Evolutionary conservation across 2,113 vertebrate species (phyloP).

Genomic region (Capra hircus): DNA sequence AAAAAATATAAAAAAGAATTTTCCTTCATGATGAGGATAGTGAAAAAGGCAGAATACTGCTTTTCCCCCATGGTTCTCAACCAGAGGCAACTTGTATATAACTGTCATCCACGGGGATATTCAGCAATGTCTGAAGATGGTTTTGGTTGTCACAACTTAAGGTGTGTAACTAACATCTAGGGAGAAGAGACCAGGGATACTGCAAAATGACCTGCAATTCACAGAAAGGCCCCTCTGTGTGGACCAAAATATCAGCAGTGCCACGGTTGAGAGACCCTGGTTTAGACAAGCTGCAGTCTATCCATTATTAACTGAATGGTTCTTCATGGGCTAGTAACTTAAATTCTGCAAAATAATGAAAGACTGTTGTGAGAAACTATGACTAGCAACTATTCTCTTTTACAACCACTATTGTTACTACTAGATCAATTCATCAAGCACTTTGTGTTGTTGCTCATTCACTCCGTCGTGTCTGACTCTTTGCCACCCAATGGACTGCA

Average conservation of each 20-base stretch:
- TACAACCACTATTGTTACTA: too few relatives aligned
- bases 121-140: not conserved
- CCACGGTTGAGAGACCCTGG: not conserved
- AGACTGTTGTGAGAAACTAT: not conserved
- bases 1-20: not conserved
- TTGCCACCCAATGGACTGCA: not conserved
- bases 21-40: not conserved
- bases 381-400: not conserved
- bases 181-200: not conserved
- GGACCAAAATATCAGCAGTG: not conserved
- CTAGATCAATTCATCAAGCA: not conserved
- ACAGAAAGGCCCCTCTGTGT: not conserved
- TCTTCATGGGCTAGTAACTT: not conserved
- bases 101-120: accelerated
- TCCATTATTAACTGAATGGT: not conserved
- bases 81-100: not conserved
- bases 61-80: not conserved
- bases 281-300: not conserved
- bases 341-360: not conserved
- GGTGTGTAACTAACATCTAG: not conserved
- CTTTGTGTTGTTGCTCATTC: not conserved
- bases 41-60: not conserved
- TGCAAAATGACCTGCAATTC: not conserved
- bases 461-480: not conserved
- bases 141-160: not conserved